Evolutionary conservation across 2,888 invertebrate species (phyloP), one percentile per base, ranked within the genome.

Genomic region (Girardia tigrina): DNA sequence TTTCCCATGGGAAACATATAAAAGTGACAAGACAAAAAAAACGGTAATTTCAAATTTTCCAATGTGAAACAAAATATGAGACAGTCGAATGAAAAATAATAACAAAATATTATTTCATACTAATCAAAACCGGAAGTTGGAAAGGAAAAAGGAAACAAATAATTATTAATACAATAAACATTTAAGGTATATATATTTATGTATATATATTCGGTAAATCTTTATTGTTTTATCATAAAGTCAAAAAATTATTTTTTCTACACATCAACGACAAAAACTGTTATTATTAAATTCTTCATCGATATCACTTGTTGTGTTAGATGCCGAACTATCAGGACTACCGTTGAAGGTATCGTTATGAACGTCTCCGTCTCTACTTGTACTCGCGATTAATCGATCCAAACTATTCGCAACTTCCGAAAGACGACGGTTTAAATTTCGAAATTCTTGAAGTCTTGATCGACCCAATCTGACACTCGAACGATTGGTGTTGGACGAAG

Each of bases 361-460:
- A 56, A 20, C 6, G n/a, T 56, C 56, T 20, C 56, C 23, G 8
- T 56, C 56, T n/a, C 56, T 56, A 56, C 8, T 56, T n/a, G 56
- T 56, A n/a, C 56, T 56, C n/a, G 56, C 75, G 0, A 76, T 56
- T 4, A 76, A 27, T 20, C 76, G 77, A 42, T 70, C 70, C 20
- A 76, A 69, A 29, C 75, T 76, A 28, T 75, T 76, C 16, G 76
- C 75, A 29, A 76, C 76, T 42, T 29, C 26, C 14, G 76, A 76
- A 27, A 76, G 76, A 27, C 76, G 76, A 27, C 76, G 36, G 27
- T 76, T 76, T 2, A 76, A 36, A 20, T 42, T 76, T 12, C 42
- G 77, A n/a, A 76, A 76, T 75, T 76, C 76, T n/a, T 36, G 26
- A 14, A 76, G 75, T 26, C 42, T 36, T 2, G 76, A 75, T 20